A percentile compares a stretch with the other conserved stretches of the same genome.
Evolutionary conservation across 2,113 vertebrate genomes (phyloP).

Genomic region (Penelope pileata): DNA sequence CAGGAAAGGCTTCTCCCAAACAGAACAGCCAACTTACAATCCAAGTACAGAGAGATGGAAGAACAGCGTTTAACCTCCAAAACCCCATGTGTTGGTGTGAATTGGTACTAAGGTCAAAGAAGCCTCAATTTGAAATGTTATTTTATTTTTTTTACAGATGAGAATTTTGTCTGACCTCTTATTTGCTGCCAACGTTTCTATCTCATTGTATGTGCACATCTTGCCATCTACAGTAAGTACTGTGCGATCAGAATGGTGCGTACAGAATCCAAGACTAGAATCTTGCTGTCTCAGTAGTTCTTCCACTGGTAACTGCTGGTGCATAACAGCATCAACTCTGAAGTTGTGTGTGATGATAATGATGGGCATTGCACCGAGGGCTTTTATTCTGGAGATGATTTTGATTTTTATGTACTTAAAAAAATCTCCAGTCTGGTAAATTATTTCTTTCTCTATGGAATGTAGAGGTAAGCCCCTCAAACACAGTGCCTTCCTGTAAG

Average conservation of each 20-base stretch:
- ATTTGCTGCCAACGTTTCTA: neutral
- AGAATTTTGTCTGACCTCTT: neutral
- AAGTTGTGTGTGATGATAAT: neutral
- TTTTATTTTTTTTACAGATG: neutral
- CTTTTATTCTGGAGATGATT: neutral
- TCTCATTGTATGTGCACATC: neutral
- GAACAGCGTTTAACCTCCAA: neutral
- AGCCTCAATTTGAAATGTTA: neutral
- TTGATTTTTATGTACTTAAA: neutral
- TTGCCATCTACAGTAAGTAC: neutral
- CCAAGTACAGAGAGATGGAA: neutral
- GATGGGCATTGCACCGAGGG: neutral
- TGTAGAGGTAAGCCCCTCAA: neutral
- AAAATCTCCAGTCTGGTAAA: neutral
- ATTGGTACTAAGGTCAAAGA: neutral
- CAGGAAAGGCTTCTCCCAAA: constrained; percentile 60
- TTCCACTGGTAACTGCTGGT: neutral
- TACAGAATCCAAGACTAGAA: neutral
- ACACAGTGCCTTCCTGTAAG: neutral
- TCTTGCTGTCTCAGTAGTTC: neutral
- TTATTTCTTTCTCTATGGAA: neutral
- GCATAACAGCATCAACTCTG: neutral
- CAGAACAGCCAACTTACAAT: constrained; percentile 25
- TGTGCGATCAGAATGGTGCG: fast-evolving
- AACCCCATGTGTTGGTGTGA: neutral